A percentile compares a stretch with the other conserved stretches of the same genome.
These are phyloP conservation scores for Stichodactyla helianthus DNA, from an alignment of 64 coral and sea anemone species.

Conservation along the genomic window DNA sequence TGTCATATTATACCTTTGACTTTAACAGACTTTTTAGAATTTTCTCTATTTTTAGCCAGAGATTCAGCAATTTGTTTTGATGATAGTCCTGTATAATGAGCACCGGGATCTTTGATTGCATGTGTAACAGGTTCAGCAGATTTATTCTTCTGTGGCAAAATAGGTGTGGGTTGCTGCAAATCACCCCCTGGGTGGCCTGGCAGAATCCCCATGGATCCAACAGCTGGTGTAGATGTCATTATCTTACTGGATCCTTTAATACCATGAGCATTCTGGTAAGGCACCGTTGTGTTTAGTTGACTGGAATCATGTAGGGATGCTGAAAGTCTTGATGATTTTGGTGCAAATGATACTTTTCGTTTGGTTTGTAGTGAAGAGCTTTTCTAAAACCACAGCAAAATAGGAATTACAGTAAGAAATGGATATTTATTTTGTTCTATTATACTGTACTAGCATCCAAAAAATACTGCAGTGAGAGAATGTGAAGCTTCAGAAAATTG, in stretches of 20 bases:
- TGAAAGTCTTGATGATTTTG: background rate
- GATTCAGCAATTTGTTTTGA: constrained; percentile 4
- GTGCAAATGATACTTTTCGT: constrained; percentile 13
- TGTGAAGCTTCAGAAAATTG: no score
- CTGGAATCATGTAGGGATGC: background rate
- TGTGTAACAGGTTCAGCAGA: background rate
- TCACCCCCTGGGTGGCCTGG: constrained; percentile 40
- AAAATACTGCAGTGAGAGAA: no score
- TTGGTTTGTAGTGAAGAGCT: background rate
- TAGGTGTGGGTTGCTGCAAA: constrained; percentile 57
- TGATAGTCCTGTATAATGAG: background rate
- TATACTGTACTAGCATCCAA: no score
- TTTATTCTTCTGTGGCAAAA: constrained; percentile 39
- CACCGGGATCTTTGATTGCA: background rate
- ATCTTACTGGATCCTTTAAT: constrained; percentile 22
- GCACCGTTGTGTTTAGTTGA: constrained; percentile 14
- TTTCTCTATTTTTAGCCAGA: background rate
- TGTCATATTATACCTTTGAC: background rate
- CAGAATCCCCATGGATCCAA: constrained; percentile 29
- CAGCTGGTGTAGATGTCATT: constrained; percentile 73
- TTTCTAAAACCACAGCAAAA: background rate
- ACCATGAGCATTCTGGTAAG: constrained; percentile 13
- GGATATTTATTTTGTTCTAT: no score
- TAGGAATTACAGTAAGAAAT: background rate
- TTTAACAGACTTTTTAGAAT: constrained; percentile 5